phyloP scores from a whole-genome alignment of 2,888 invertebrate species.

The Polyommatus iphigenia region DNA sequence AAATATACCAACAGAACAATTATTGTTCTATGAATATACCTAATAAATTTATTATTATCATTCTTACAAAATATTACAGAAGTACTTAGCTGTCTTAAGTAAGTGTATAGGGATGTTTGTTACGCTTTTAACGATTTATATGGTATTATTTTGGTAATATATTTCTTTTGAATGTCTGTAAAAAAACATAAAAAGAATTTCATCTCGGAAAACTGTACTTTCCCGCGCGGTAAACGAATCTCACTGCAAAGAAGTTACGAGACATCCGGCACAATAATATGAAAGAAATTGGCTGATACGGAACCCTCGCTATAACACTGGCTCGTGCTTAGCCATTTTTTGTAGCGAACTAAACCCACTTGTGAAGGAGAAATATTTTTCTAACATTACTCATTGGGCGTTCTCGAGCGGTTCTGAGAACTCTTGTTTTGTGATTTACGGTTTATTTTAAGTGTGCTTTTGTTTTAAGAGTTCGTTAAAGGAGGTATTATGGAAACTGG shows the following conservation, averaged over 20 bases:
- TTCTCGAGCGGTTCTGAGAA: conserved; percentile 3
- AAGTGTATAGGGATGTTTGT: too few relatives aligned
- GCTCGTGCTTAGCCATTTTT: background rate
- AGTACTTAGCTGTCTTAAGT: too few relatives aligned
- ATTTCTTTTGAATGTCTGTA: too few relatives aligned
- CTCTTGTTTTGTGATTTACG: background rate
- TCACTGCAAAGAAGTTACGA: background rate
- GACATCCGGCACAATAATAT: background rate
- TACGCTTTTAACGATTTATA: too few relatives aligned
- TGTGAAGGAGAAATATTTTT: conserved; percentile 16
- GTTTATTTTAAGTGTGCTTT: background rate
- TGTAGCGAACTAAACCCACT: conserved; percentile 14
- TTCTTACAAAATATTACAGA: too few relatives aligned
- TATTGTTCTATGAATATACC: too few relatives aligned
- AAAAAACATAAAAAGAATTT: too few relatives aligned
- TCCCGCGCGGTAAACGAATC: background rate
- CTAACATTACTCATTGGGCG: conserved; percentile 24
- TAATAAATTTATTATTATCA: too few relatives aligned
- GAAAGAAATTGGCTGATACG: background rate
- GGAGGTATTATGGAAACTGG: background rate
- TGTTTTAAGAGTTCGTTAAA: background rate
- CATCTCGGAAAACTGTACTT: background rate
- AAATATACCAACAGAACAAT: too few relatives aligned
- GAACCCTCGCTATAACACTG: background rate
- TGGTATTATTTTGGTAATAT: too few relatives aligned